phyloP scores from a whole-genome alignment of 2,888 invertebrate genomes.

The Xestia rhomboidea region DNA sequence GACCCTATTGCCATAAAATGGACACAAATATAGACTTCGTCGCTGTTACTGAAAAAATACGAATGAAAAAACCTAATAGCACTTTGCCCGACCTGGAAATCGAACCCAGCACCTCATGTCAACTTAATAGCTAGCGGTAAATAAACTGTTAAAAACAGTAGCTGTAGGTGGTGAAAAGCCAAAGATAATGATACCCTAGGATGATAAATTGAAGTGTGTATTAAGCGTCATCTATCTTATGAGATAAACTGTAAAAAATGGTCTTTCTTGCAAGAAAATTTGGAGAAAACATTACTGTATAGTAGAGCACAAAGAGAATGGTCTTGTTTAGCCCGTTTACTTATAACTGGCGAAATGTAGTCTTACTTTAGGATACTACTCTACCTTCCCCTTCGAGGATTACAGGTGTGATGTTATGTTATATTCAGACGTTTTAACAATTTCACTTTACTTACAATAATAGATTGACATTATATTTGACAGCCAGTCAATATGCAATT shows the following conservation, averaged over 20 bases:
- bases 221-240: background rate
- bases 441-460: background rate
- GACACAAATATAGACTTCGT: background rate
- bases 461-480: background rate
- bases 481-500: slow-evolving; percentile 13
- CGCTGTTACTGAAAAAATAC: background rate
- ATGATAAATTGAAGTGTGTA: background rate
- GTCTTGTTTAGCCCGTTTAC: background rate
- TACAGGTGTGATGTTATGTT: background rate
- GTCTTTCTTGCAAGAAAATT: background rate
- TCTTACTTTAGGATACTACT: background rate
- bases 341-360: background rate
- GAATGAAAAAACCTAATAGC: background rate
- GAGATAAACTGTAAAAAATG: background rate
- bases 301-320: background rate
- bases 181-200: background rate
- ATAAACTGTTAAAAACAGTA: background rate
- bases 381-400: background rate
- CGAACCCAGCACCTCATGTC: background rate
- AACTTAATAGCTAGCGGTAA: background rate
- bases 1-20: background rate
- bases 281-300: background rate
- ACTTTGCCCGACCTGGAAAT: background rate
- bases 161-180: background rate
- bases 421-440: background rate